Conservation (phyloP, 2,797 vertebrate species). For the Syncerus caffer region DNA sequence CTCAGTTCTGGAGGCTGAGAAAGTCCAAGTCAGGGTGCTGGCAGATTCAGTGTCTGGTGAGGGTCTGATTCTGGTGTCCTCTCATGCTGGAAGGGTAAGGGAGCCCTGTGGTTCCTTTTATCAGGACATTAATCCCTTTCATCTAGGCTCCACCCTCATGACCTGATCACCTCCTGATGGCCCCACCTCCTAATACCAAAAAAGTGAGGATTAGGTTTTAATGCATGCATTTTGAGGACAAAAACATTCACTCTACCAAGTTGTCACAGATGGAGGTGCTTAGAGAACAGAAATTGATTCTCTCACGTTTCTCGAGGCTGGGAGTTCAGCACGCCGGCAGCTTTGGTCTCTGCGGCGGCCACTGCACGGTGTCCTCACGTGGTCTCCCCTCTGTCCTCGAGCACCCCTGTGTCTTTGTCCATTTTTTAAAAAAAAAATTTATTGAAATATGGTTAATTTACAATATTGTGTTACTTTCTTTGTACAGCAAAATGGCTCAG, state of each 20-base stretch:
- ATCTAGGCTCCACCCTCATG: not conserved
- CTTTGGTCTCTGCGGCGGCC: too few relatives aligned
- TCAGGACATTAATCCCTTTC: not conserved
- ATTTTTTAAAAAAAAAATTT: too few relatives aligned
- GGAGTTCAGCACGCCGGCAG: too few relatives aligned
- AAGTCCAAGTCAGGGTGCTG: not conserved
- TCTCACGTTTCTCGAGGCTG: too few relatives aligned
- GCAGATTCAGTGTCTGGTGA: not conserved
- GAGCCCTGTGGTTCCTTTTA: not conserved
- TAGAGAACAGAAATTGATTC: not conserved
- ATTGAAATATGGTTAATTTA: too few relatives aligned
- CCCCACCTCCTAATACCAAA: not conserved
- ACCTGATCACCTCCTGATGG: not conserved
- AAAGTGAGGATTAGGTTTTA: not conserved
- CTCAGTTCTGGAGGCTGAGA: not conserved
- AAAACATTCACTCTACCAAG: not conserved
- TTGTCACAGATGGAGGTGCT: not conserved
- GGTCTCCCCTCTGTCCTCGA: too few relatives aligned
- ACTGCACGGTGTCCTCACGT: fast-evolving
- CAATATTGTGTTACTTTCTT: too few relatives aligned
- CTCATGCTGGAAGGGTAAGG: not conserved
- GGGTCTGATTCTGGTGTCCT: not conserved
- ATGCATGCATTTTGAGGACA: not conserved
- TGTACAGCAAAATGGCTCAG: too few relatives aligned
- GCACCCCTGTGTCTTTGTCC: too few relatives aligned